These are phyloP conservation scores for Leucozona laternaria DNA, from an alignment of 2,888 invertebrate genomes.

Conservation along the genomic window DNA sequence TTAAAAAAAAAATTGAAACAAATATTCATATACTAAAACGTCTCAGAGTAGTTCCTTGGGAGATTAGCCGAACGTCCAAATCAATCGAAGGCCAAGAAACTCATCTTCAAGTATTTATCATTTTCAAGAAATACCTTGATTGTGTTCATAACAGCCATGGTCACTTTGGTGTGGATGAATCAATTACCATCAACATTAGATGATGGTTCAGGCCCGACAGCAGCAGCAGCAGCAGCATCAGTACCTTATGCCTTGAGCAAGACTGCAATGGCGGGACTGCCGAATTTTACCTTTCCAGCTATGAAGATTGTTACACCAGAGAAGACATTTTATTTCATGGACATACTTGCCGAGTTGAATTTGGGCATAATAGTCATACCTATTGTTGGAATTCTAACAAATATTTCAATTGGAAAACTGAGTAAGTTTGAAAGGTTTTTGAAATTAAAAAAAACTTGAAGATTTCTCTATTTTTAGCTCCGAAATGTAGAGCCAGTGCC, in stretches of 20 bases:
- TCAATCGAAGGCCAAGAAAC: slow-evolving; percentile 39
- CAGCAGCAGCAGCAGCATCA: slow-evolving; percentile 80
- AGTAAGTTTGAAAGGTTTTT: slow-evolving; percentile 86
- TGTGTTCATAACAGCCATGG: slow-evolving; percentile 87
- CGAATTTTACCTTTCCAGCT: slow-evolving; percentile 87
- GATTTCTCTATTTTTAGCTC: slow-evolving; percentile 84
- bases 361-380: slow-evolving; percentile 92
- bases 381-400: slow-evolving; percentile 93
- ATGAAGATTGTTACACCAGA: slow-evolving; percentile 86
- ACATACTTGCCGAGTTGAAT: slow-evolving; percentile 89
- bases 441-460: not conserved
- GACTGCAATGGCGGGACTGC: slow-evolving; percentile 88
- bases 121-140: slow-evolving; percentile 92
- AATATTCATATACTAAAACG: not conserved
- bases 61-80: slow-evolving; percentile 52
- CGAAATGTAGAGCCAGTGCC: slow-evolving; percentile 90
- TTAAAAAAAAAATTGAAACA: slow-evolving; percentile 77
- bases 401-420: slow-evolving; percentile 97
- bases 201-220: too few species aligned
- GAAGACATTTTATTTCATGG: slow-evolving; percentile 85
- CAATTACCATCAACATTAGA: slow-evolving; percentile 71
- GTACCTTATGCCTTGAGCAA: slow-evolving; percentile 86
- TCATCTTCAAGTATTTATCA: slow-evolving; percentile 87
- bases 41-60: slow-evolving; percentile 53
- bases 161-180: slow-evolving; percentile 85